Evolutionary conservation across 2,113 vertebrate species (phyloP), one percentile per base, ranked within the genome.

Genomic region (Phaetusa simplex): DNA sequence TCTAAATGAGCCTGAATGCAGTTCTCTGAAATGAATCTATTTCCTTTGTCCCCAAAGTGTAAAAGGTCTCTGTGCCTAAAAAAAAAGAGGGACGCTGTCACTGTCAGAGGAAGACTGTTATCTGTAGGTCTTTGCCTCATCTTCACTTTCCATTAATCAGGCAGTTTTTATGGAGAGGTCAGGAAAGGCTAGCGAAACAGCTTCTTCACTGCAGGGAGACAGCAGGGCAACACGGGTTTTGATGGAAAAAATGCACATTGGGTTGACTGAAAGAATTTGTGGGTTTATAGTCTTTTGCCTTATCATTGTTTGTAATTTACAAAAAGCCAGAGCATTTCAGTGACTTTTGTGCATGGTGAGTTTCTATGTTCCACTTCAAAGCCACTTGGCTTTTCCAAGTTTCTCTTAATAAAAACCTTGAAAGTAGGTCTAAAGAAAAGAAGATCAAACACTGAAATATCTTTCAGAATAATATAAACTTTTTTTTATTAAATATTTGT

Each of bases 1-100:
- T 95, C 70, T 64, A 91, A 91, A 93, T 91, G 89, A 95, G 89
- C 84, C 85, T 77, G 55, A 96, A 96, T 92, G 71, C 42, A 81
- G 32, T 47, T 94, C 85, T 91, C 74, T 87, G 70, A 93, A 96
- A 95, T 62, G 6, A 92, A 93, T 77, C 66, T 82, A 69, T 64
- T 93, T 90, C 56, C 38, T 78, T 89, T 69, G 72, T 53, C 42
- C 30, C 30, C 13, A 13, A 82, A 79, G 34, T 72, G 29, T 74
- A 80, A 94, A 95, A 94, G 70, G 66, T 82, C 59, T 83, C 86
- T 62, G 27, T 58, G 74, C 38, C 78, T 85, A 52, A 96, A 91
- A 62, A 81, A 95, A 94, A 80, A 55, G 32, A 94, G 45, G 26
- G 62, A 64, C 1, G 2, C 61, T 73, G 86, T 80, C 38, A 20